Percentiles rank a stretch among this genome's conserved stretches.
These are phyloP conservation scores for Netelia fuscicornis DNA, from an alignment of 2,888 invertebrate species.

Conservation along the genomic window DNA sequence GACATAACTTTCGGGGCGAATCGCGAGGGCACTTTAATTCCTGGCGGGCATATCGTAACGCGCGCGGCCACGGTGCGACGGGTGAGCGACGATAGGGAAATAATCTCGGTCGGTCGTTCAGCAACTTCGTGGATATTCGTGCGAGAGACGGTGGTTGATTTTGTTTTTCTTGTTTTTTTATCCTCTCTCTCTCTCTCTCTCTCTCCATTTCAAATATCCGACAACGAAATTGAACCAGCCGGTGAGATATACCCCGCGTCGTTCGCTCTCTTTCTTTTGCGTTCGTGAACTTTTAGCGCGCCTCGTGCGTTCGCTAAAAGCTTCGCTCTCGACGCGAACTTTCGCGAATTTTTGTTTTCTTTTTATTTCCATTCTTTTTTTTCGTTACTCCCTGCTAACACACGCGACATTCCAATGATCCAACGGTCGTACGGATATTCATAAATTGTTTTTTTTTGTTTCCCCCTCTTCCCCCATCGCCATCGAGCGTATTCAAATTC, in stretches of 20 bases:
- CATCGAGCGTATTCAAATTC: background rate
- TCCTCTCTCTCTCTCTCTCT: background rate
- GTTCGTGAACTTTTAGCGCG: background rate
- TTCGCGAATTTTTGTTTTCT: background rate
- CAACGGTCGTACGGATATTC: background rate
- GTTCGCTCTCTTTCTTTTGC: background rate
- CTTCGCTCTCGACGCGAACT: background rate
- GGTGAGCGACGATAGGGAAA: background rate
- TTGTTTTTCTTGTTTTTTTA: no score
- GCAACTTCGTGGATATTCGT: background rate
- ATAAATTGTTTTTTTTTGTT: background rate
- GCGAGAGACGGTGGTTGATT: background rate
- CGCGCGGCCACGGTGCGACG: background rate
- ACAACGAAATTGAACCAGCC: background rate
- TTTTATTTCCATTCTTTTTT: background rate
- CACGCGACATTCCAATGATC: background rate
- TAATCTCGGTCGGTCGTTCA: constrained; percentile 6
- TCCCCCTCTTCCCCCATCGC: no score
- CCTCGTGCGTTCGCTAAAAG: background rate
- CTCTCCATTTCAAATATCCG: constrained; percentile 6
- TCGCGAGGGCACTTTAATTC: constrained; percentile 6
- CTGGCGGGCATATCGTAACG: background rate
- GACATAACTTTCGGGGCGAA: background rate
- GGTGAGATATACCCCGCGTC: background rate
- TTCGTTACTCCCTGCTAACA: background rate